Evolutionary conservation across 2,113 vertebrate species (phyloP).

Genomic region (Okapia johnstoni): DNA sequence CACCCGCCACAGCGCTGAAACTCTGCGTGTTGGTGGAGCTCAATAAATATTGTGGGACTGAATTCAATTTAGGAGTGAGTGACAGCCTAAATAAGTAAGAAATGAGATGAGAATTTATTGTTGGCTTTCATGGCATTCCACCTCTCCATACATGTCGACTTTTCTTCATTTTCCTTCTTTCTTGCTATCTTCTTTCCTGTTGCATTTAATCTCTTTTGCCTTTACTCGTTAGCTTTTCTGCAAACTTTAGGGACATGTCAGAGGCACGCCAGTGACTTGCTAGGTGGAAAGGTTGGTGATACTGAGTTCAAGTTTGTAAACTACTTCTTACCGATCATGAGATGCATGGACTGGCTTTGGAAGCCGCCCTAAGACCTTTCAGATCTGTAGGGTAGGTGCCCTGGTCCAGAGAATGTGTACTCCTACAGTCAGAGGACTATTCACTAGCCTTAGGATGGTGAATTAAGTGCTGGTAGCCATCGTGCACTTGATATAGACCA

Average conservation of each 20-base stretch:
- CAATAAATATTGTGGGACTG: background rate
- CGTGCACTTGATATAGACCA: background rate
- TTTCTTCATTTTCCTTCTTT: background rate
- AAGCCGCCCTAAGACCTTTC: background rate
- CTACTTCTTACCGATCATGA: background rate
- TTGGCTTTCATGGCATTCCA: background rate
- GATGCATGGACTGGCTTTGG: background rate
- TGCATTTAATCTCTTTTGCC: background rate
- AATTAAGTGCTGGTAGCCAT: background rate
- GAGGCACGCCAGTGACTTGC: background rate
- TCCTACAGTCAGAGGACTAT: background rate
- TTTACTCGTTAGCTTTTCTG: background rate
- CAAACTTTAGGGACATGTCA: background rate
- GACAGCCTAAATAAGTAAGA: background rate
- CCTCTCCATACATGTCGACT: background rate
- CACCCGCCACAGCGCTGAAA: background rate
- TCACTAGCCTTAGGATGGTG: background rate
- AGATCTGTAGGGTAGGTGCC: background rate
- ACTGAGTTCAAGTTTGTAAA: background rate
- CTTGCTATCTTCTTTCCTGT: background rate
- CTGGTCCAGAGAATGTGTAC: background rate
- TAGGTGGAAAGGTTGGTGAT: background rate
- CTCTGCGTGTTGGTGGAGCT: background rate
- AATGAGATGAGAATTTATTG: background rate
- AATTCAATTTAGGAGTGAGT: background rate